A percentile compares a stretch with the other conserved stretches of the same genome.
Evolutionary conservation across 2,797 vertebrate genomes (phyloP).

Genomic region (Bufotes viridis): DNA sequence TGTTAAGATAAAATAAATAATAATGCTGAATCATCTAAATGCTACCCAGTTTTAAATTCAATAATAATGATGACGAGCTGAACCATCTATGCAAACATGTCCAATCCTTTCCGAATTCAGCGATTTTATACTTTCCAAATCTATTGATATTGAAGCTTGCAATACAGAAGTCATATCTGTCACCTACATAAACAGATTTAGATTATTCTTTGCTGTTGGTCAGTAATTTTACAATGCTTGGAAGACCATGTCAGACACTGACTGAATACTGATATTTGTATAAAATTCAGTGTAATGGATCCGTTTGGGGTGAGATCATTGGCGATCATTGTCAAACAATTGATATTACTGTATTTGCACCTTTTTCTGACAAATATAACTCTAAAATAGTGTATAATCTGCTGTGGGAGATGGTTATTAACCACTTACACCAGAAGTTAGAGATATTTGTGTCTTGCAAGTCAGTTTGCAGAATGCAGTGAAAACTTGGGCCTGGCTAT

Average conservation of each 20-base stretch:
- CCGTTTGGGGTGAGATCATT: neutral
- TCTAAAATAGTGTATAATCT: no score
- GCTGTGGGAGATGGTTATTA: no score
- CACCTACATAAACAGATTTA: neutral
- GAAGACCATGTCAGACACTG: neutral
- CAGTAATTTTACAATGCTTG: neutral
- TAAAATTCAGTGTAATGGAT: no score
- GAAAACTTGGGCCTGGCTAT: no score
- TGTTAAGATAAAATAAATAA: neutral
- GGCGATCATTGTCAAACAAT: neutral
- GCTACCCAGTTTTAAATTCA: neutral
- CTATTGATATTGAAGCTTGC: neutral
- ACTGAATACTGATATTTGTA: neutral
- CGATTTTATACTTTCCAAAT: neutral
- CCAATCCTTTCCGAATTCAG: neutral
- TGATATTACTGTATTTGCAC: no score
- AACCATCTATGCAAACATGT: neutral
- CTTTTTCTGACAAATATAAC: no score
- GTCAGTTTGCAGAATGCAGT: no score
- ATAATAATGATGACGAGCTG: neutral
- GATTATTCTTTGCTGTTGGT: neutral
- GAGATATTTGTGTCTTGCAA: no score
- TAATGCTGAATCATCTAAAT: neutral
- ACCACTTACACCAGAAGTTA: no score
- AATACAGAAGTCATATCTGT: neutral